These are phyloP conservation scores for Saxidomus purpurata DNA, from an alignment of 1,140 invertebrate genomes.

Conservation along the genomic window DNA sequence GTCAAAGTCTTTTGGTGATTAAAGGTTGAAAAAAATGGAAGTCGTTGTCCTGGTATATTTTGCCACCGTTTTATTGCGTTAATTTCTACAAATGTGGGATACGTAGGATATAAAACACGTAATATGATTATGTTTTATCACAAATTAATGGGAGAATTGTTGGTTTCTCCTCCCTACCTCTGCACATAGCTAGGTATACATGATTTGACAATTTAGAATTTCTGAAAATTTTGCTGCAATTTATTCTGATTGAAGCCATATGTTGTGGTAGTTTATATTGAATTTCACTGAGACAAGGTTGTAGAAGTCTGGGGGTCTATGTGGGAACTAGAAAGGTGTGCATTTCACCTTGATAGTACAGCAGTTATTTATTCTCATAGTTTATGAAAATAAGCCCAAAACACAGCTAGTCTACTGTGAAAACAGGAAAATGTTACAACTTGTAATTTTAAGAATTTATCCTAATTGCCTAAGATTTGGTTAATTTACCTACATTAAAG, in stretches of 20 bases:
- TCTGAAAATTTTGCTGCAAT: conserved; percentile 9
- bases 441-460: background rate
- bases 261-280: conserved; percentile 29
- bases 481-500: background rate
- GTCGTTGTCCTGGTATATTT: background rate
- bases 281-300: conserved; percentile 27
- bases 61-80: background rate
- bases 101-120: background rate
- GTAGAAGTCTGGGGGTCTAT: background rate
- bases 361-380: conserved; percentile 2
- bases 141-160: background rate
- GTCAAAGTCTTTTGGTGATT: background rate
- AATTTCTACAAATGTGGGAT: background rate
- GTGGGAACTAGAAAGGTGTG: background rate
- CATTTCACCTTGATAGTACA: conserved; percentile 14
- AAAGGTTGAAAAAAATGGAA: background rate
- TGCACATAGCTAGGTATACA: background rate
- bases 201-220: conserved; percentile 55
- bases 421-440: background rate
- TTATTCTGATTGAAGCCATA: conserved; percentile 52
- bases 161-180: background rate
- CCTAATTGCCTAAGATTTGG: background rate
- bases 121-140: background rate
- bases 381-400: conserved; percentile 34
- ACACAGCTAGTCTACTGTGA: background rate